phyloP scores from a whole-genome alignment of 2,888 invertebrate genomes.

The Ectobius pallidus region DNA sequence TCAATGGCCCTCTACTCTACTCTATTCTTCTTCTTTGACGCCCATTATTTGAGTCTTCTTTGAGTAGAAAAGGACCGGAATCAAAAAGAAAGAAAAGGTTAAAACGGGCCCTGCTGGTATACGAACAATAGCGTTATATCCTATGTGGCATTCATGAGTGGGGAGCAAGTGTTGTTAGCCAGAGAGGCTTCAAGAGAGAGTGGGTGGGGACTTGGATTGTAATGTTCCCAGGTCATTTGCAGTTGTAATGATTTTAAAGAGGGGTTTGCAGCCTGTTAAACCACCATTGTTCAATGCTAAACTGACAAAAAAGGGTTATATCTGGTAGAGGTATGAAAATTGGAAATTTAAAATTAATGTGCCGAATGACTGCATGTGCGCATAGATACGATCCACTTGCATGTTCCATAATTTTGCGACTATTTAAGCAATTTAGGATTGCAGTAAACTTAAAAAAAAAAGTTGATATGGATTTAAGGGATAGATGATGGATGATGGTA shows the following conservation, averaged over 20 bases:
- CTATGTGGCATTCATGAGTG: constrained; percentile 33
- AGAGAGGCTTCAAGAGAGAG: constrained; percentile 21
- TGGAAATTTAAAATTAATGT: neutral
- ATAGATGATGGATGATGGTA: no score
- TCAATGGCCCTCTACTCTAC: constrained; percentile 1
- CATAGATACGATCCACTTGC: no score
- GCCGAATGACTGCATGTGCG: no score
- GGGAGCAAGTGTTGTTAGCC: constrained; percentile 28
- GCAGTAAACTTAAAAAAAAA: no score
- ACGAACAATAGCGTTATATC: constrained; percentile 17
- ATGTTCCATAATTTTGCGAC: no score
- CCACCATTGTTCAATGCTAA: neutral
- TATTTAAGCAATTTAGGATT: no score
- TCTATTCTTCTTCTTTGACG: constrained; percentile 31
- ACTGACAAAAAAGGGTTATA: neutral
- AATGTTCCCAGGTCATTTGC: constrained; percentile 32
- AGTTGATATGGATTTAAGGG: no score
- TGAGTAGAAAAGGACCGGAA: neutral
- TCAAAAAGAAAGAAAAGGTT: constrained; percentile 14
- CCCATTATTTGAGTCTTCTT: constrained; percentile 22
- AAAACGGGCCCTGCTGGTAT: constrained; percentile 17
- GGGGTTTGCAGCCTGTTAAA: constrained; percentile 10
- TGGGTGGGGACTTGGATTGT: constrained; percentile 26
- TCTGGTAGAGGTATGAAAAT: neutral
- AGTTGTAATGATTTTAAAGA: constrained; percentile 30